Evolutionary conservation across 2,888 invertebrate species (phyloP), one percentile per base, ranked within the genome.

Genomic region (Leptinotarsa peninsularis): DNA sequence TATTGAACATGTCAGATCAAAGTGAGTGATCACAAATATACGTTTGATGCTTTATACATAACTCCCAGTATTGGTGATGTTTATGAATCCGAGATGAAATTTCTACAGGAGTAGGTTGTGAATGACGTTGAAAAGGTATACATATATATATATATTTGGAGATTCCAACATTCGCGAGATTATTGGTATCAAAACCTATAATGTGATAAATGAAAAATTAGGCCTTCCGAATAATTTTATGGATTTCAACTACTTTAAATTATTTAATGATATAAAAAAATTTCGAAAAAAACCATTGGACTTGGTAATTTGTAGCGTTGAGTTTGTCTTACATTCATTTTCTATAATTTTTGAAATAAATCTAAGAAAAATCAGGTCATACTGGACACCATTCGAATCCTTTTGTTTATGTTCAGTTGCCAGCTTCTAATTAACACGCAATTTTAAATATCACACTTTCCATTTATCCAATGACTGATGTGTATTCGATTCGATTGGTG

Each of bases 221-320:
- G 21, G 21, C 3, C n/a, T 63, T 63, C 21, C 21, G 21, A 63
- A n/a, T 18, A 10, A 63, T 7, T 63, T 63, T 23, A 3, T 63
- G 63, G 23, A 4, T n/a, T 63, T 10, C 3, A 63, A 63, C 86
- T 21, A 63, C 21, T 63, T 4, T 3, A 23, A 63, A 63, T 14
- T 63, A 63, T 4, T 63, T 3, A n/a, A 63, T 14, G 21, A 63
- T 14, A 3, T 10, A 23, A 63, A 63, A 1, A 21, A 10, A 3
- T 23, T 14, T 13, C 63, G 21, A 10, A 23, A 13, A 14, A n/a
- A 23, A 63, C 3, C 43, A 4, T 63, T n/a, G 21, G 43, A 63
- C 63, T 21, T 63, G 14, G 27, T 63, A 63, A 2, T 23, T 23
- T 23, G 23, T 23, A 23, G 23, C 23, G 23, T 23, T 23, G 1